A percentile compares a stretch with the other conserved stretches of the same genome.
phyloP scores from a whole-genome alignment of 2,888 invertebrate genomes.

The Chesias legatella region DNA sequence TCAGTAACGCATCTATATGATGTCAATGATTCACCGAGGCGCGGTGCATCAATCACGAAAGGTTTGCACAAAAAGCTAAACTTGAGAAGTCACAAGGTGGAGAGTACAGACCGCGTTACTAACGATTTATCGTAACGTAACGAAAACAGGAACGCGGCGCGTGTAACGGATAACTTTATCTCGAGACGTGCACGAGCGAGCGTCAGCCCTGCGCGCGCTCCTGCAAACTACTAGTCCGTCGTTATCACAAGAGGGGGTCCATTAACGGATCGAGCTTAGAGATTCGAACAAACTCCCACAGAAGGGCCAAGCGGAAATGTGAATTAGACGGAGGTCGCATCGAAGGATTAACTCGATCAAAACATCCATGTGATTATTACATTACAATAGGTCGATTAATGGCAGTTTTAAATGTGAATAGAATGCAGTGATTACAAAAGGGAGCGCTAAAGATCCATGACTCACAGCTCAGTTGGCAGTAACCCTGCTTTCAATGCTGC shows the following conservation, averaged over 20 bases:
- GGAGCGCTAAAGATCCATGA: not conserved
- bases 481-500: no score
- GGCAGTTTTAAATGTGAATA: conserved; percentile 6
- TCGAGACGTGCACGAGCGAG: conserved; percentile 34
- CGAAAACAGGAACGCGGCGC: conserved; percentile 18
- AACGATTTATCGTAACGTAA: conserved; percentile 17
- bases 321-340: conserved; percentile 49
- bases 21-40: conserved; percentile 55
- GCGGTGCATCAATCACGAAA: conserved; percentile 45
- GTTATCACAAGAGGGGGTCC: conserved; percentile 67
- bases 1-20: conserved; percentile 48
- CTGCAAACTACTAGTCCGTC: conserved; percentile 50
- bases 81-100: conserved; percentile 35
- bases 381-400: conserved; percentile 9
- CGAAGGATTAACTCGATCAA: conserved; percentile 30
- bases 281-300: conserved; percentile 64
- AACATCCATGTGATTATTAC: conserved; percentile 16
- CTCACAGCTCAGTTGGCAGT: no score
- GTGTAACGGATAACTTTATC: conserved; percentile 34
- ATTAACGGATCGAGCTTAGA: conserved; percentile 68
- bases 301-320: conserved; percentile 67
- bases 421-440: conserved; percentile 8
- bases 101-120: conserved; percentile 25
- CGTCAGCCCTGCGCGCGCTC: conserved; percentile 48
- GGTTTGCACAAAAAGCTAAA: conserved; percentile 43